Evolutionary conservation across 1,140 invertebrate species (phyloP).

Genomic region (Eciton burchellii): DNA sequence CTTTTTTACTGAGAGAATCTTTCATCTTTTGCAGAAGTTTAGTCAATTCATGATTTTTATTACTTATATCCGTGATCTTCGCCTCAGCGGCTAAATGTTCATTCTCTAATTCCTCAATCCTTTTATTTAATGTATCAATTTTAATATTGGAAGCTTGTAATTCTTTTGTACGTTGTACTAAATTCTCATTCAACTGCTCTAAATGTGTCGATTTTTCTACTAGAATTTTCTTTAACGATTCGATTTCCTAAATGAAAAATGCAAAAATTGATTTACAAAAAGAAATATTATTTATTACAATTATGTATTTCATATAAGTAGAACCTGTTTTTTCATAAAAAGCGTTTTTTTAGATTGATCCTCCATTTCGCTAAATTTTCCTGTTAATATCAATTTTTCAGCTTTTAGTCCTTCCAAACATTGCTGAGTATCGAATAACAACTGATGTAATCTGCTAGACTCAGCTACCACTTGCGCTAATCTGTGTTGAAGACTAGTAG

Average conservation of each 20-base stretch:
- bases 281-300: not conserved
- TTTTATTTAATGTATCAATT: slow-evolving; percentile 72
- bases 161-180: slow-evolving; percentile 67
- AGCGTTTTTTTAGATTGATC: slow-evolving; percentile 74
- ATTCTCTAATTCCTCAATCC: slow-evolving; percentile 69
- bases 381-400: slow-evolving; percentile 77
- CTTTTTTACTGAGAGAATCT: slow-evolving; percentile 74
- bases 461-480: slow-evolving; percentile 84
- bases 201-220: slow-evolving; percentile 72
- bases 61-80: slow-evolving; percentile 66
- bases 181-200: slow-evolving; percentile 59
- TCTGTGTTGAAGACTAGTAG: slow-evolving; percentile 85
- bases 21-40: slow-evolving; percentile 75
- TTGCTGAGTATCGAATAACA: slow-evolving; percentile 85
- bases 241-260: slow-evolving; percentile 74
- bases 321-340: slow-evolving; percentile 71
- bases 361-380: slow-evolving; percentile 72
- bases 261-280: slow-evolving; percentile 25
- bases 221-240: slow-evolving; percentile 77
- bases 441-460: slow-evolving; percentile 84
- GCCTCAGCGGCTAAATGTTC: slow-evolving; percentile 59
- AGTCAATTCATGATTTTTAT: slow-evolving; percentile 74
- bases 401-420: slow-evolving; percentile 82
- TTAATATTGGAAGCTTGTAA: slow-evolving; percentile 69
- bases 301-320: slow-evolving; percentile 23